Percentiles rank a stretch among this genome's conserved stretches.
phyloP scores from a whole-genome alignment of 1,140 invertebrate genomes.

The Probaryconus sp. region DNA sequence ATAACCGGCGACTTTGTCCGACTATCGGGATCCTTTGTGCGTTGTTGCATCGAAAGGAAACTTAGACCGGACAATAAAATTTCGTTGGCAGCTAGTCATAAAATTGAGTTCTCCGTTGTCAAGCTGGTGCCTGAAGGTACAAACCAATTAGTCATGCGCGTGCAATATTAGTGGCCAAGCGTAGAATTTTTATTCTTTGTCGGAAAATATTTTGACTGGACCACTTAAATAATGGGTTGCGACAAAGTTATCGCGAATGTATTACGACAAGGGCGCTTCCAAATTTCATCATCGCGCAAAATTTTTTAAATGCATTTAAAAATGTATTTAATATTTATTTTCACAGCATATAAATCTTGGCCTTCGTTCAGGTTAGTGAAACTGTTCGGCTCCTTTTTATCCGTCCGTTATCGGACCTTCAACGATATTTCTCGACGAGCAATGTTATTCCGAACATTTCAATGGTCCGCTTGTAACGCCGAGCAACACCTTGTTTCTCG shows the following conservation, averaged over 20 bases:
- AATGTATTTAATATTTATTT: too few species aligned
- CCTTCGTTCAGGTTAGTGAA: too few species aligned
- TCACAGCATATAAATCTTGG: too few species aligned
- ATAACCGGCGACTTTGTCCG: constrained; percentile 45
- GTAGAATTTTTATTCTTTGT: constrained; percentile 44
- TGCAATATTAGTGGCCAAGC: constrained; percentile 42
- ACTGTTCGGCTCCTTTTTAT: too few species aligned
- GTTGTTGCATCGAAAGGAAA: constrained; percentile 52
- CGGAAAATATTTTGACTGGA: constrained; percentile 54
- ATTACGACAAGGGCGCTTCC: too few species aligned
- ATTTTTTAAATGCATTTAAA: too few species aligned
- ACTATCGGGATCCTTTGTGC: constrained; percentile 41
- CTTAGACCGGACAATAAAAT: constrained; percentile 48
- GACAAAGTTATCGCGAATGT: neutral
- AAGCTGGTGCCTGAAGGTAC: constrained; percentile 33
- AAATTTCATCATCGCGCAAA: too few species aligned
- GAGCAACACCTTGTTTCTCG: constrained; percentile 7
- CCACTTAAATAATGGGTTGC: constrained; percentile 25
- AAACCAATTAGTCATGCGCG: constrained; percentile 55
- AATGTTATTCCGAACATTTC: too few species aligned
- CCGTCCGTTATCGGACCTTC: too few species aligned
- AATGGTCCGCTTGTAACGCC: constrained; percentile 8
- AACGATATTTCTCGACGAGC: too few species aligned
- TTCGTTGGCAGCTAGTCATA: constrained; percentile 53
- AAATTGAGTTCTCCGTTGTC: constrained; percentile 50